Evolutionary conservation across 1,140 invertebrate genomes (phyloP).

Genomic region (Matsumurasca onukii): DNA sequence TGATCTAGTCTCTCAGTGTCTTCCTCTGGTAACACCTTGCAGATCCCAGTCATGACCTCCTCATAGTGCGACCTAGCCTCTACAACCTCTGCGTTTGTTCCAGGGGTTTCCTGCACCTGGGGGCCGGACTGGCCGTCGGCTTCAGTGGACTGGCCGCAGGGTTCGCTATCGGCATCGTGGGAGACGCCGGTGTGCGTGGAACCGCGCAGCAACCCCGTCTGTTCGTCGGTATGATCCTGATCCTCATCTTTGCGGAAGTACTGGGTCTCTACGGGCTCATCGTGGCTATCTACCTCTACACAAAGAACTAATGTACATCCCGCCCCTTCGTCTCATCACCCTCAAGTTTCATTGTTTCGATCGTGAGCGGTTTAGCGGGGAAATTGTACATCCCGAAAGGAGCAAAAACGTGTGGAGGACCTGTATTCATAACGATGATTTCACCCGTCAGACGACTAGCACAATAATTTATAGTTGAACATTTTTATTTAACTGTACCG

Average conservation of each 20-base stretch:
- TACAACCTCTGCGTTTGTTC: no score
- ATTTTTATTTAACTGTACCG: not conserved
- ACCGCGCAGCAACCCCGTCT: conserved; percentile 98
- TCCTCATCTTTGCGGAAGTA: conserved; percentile 99
- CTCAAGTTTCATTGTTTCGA: not conserved
- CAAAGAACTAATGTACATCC: conserved; percentile 56
- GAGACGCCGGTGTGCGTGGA: conserved; percentile 97
- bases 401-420: not conserved
- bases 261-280: conserved; percentile 99
- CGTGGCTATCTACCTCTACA: conserved; percentile 97
- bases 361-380: not conserved
- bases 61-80: no score
- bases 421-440: not conserved
- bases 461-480: conserved; percentile 19
- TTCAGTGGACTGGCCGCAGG: conserved; percentile 97
- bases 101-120: conserved; percentile 96
- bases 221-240: conserved; percentile 99
- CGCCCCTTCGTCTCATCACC: not conserved
- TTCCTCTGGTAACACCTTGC: not conserved
- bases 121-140: conserved; percentile 95
- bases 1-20: not conserved
- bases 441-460: conserved; percentile 15
- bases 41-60: no score
- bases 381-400: not conserved
- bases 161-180: conserved; percentile 98